A percentile compares a stretch with the other conserved stretches of the same genome.
These are phyloP conservation scores for Propithecus coquereli DNA, from an alignment of 2,113 vertebrate genomes.

Conservation along the genomic window DNA sequence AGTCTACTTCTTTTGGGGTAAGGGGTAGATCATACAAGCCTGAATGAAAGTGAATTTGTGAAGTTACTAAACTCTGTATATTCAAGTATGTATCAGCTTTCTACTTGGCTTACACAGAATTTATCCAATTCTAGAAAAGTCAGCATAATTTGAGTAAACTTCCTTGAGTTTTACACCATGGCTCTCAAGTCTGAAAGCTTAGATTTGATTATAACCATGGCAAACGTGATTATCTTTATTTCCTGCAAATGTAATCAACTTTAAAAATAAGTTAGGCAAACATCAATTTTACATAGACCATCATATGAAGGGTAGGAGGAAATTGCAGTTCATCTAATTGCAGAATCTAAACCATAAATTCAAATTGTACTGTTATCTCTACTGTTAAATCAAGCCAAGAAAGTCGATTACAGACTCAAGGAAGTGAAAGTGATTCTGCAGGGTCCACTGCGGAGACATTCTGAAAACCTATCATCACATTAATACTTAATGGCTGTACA, in stretches of 20 bases:
- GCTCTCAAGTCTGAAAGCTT: constrained; percentile 60
- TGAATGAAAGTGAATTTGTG: constrained; percentile 31
- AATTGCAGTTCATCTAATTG: constrained; percentile 54
- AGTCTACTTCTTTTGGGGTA: background rate
- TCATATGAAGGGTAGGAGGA: constrained; percentile 22
- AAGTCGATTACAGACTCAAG: constrained; percentile 2
- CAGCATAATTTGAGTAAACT: constrained; percentile 77
- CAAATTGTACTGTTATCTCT: constrained; percentile 41
- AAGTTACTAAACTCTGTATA: constrained; percentile 43
- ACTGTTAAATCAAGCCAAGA: constrained; percentile 37
- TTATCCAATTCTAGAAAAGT: constrained; percentile 71
- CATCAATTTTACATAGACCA: constrained; percentile 46
- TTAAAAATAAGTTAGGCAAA: constrained; percentile 57
- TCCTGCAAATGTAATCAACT: constrained; percentile 68
- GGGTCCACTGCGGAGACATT: background rate
- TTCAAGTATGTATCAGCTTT: constrained; percentile 63
- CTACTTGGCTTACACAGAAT: constrained; percentile 58
- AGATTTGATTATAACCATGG: constrained; percentile 50
- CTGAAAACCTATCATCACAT: constrained; percentile 35
- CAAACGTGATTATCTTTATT: constrained; percentile 73
- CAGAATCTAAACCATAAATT: constrained; percentile 34
- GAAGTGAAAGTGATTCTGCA: constrained; percentile 21
- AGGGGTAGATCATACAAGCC: constrained; percentile 31
- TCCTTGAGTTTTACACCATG: constrained; percentile 77
- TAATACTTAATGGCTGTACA: constrained; percentile 7